Evolutionary conservation across 2,888 invertebrate species (phyloP).

Genomic region (Keiferia lycopersicella): DNA sequence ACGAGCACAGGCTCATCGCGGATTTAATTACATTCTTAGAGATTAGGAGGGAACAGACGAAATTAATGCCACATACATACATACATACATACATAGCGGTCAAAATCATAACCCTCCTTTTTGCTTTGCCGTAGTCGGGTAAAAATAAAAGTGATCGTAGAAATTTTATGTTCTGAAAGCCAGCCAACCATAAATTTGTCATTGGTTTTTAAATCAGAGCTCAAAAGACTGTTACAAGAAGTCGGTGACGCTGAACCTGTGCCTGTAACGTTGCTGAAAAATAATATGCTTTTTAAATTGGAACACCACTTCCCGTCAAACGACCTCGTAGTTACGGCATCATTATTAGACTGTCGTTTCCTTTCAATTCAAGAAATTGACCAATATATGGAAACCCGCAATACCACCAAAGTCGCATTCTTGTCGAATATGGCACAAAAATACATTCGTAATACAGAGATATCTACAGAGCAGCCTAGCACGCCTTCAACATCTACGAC

Average conservation of each 20-base stretch:
- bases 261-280: not conserved
- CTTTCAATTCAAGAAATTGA: not conserved
- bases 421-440: not conserved
- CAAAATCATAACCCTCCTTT: too few species aligned
- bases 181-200: too few species aligned
- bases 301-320: too few species aligned
- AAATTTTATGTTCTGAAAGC: not conserved
- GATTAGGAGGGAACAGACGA: too few species aligned
- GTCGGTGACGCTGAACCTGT: not conserved
- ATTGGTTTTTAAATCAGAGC: not conserved
- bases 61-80: too few species aligned
- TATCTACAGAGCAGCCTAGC: not conserved
- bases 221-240: not conserved
- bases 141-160: not conserved
- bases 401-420: not conserved
- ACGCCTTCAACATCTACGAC: too few species aligned
- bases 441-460: not conserved
- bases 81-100: too few species aligned
- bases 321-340: too few species aligned
- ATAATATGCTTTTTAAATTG: too few species aligned
- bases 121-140: too few species aligned
- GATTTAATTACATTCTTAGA: slow-evolving; percentile 3
- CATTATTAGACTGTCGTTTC: too few species aligned
- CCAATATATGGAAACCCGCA: not conserved
- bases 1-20: not conserved